Base-by-base conservation (phyloP, 92 coral and sea anemone genomes). In the Parazoanthus swiftii region DNA sequence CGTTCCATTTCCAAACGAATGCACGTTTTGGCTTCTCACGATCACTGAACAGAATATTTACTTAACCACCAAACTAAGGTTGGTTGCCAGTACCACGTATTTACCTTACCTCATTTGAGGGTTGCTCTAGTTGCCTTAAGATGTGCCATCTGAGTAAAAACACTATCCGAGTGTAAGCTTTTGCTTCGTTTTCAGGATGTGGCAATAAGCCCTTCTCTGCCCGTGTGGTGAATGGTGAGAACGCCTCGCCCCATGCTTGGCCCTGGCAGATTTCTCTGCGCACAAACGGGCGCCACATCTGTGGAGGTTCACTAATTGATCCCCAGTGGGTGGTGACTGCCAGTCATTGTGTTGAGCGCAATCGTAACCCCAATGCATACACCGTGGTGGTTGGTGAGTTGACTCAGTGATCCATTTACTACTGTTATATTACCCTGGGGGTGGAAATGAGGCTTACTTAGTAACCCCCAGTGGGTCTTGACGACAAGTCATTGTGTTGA, bases 181-280 rank as follows among this genome's bases (percentile, higher is more conserved):
- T 35, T 72, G 38, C 20, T 33, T 74, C 3, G 42, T 36, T 35
- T 3, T 3, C 8, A 75, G 79, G 50, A 18, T 75, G 79, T 75
- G 79, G 79, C 25, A 75, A 75, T 39, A 75, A 75, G 79, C 79
- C 79, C 43, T 75, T 75, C n/a, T 75, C 79, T 23, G 79, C 51
- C n/a, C 79, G 79, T 38, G 79, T 75, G 43, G 79, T 75, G n/a
- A 75, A 75, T 5, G 79, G 79, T 1, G 79, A 75, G 79, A 75
- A 75, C 46, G 79, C 79, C 26, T 75, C 79, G 51, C 79, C 79
- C n/a, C 79, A 75, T 36, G 79, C 79, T 2, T 75, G 79, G 79
- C 79, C 79, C 46, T 75, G 79, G 79, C 79, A 75, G 79, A 75
- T 75, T 44, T 75, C 79, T 16, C 51, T 75, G 23, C 79, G 79